A percentile compares a stretch with the other conserved stretches of the same genome.
These are phyloP conservation scores for Antheraea assamensis DNA, from an alignment of 2,888 invertebrate species.

Conservation along the genomic window DNA sequence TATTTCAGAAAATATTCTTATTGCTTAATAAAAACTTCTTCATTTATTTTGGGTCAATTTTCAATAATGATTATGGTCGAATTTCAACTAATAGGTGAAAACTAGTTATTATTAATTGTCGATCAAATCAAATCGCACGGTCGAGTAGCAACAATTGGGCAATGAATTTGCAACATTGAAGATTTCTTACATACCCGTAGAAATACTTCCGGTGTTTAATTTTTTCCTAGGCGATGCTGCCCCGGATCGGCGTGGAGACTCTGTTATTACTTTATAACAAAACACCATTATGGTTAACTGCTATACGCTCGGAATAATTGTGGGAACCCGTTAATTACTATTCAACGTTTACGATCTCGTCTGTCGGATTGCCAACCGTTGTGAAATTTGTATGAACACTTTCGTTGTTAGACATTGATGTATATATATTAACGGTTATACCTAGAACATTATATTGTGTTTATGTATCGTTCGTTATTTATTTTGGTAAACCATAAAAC, in stretches of 20 bases:
- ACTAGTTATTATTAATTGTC: too few species aligned
- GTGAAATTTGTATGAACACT: slow-evolving; percentile 13
- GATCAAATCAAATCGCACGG: neutral
- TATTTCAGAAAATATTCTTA: too few species aligned
- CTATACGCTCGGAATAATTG: slow-evolving; percentile 31
- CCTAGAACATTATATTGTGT: neutral
- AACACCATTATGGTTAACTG: slow-evolving; percentile 68
- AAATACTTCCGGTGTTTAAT: slow-evolving; percentile 32
- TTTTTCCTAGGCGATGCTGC: slow-evolving; percentile 56
- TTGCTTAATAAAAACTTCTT: too few species aligned
- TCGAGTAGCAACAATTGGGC: neutral
- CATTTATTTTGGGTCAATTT: too few species aligned
- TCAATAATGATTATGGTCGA: too few species aligned
- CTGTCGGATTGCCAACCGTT: slow-evolving; percentile 5
- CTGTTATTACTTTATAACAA: slow-evolving; percentile 76
- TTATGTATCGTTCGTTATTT: neutral
- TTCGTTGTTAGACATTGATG: neutral
- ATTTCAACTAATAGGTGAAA: too few species aligned
- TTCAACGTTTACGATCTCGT: slow-evolving; percentile 14
- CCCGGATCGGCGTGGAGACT: slow-evolving; percentile 56
- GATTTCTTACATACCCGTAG: slow-evolving; percentile 18
- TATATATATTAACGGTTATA: neutral
- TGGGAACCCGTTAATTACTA: slow-evolving; percentile 36
- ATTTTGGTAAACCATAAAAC: neutral
- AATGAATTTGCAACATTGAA: slow-evolving; percentile 9